Percentiles rank a stretch among this genome's conserved stretches.
Evolutionary conservation across 2,113 vertebrate species (phyloP).

Genomic region (Gopherus flavomarginatus): DNA sequence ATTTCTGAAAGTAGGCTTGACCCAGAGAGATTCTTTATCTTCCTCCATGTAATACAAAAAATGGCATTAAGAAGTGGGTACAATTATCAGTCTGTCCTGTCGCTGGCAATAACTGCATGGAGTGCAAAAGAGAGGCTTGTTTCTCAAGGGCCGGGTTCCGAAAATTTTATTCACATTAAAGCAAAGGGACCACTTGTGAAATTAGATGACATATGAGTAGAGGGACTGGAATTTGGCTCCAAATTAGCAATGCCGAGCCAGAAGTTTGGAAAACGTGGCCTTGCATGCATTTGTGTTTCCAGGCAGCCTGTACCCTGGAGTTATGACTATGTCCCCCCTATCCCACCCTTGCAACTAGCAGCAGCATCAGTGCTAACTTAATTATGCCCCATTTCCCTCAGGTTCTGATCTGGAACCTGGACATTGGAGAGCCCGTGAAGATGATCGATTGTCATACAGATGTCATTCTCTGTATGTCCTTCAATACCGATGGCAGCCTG

Average conservation of each 20-base stretch:
- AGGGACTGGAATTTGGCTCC: background rate
- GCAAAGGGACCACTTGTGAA: background rate
- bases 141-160: background rate
- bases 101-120: background rate
- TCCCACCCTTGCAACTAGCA: background rate
- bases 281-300: background rate
- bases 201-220: background rate
- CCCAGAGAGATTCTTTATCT: background rate
- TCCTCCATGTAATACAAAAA: background rate
- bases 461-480: constrained; percentile 96
- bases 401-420: constrained; percentile 99
- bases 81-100: background rate
- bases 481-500: constrained; percentile 95
- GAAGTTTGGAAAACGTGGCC: background rate
- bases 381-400: constrained; percentile 8
- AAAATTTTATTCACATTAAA: background rate
- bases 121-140: background rate
- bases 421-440: constrained; percentile 93
- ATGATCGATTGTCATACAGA: constrained; percentile 98
- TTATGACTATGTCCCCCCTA: background rate
- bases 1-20: background rate
- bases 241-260: background rate
- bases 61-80: background rate
- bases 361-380: background rate
- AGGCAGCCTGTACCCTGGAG: background rate